phyloP scores from a whole-genome alignment of 1,140 invertebrate genomes.

The Drosophila sproati region DNA sequence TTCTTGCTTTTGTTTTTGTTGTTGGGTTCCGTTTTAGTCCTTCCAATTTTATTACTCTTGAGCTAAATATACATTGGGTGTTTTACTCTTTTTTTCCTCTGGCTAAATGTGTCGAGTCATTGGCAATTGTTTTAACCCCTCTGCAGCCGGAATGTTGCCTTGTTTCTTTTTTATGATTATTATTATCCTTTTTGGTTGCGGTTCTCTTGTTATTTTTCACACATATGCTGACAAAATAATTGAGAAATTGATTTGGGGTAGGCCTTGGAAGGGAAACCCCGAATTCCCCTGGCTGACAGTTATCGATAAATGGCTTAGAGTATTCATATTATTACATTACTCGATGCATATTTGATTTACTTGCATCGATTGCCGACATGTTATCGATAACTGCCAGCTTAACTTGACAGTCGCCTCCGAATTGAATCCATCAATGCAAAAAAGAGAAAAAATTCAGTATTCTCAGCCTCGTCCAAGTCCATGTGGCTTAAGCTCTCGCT shows the following conservation, averaged over 20 bases:
- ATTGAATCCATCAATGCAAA: conserved; percentile 39
- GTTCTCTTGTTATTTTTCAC: conserved; percentile 71
- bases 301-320: conserved; percentile 21
- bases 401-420: conserved; percentile 28
- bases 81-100: conserved; percentile 36
- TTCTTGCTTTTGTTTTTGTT: conserved; percentile 24
- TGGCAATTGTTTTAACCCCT: conserved; percentile 71
- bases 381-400: conserved; percentile 21
- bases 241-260: conserved; percentile 48
- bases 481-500: conserved; percentile 36
- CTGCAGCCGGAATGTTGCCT: conserved; percentile 8
- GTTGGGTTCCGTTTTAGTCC: conserved; percentile 29
- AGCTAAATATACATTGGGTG: conserved; percentile 33
- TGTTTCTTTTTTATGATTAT: conserved; percentile 65
- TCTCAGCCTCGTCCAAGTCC: conserved; percentile 4
- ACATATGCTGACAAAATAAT: conserved; percentile 81
- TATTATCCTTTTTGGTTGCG: conserved; percentile 68
- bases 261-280: not conserved
- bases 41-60: conserved; percentile 22
- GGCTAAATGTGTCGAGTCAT: conserved; percentile 68
- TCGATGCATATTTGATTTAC: not conserved
- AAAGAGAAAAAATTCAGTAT: conserved; percentile 6
- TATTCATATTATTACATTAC: not conserved
- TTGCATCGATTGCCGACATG: not conserved
- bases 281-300: not conserved